Evolutionary conservation across 2,888 invertebrate genomes (phyloP), one percentile per base, ranked within the genome.

Genomic region (Machimus atricapillus): DNA sequence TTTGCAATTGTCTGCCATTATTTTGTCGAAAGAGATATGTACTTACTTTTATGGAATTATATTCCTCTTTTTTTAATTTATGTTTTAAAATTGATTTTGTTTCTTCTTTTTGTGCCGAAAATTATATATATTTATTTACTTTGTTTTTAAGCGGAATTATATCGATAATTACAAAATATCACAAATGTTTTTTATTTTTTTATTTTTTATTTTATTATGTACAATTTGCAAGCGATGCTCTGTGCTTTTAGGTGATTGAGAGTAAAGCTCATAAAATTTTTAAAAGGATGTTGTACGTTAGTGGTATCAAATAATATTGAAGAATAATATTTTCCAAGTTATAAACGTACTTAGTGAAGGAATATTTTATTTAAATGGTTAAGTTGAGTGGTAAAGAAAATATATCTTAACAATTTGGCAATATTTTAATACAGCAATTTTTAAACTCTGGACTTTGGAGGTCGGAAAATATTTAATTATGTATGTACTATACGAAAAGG

Each of bases 81-180:
- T 37, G 8, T 76, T 76, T 76, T 37, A n/a, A 27, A 34, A 76
- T 76, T 76, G 66, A 66, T 66, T 76, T 37, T 37, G 5, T 31
- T 76, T 76, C 3, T 34, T 9, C n/a, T 19, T 46, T 5, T 76
- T 34, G 27, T 76, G 27, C 66, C 66, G 27, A 66, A 66, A 76
- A 19, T 37, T 16, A 76, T 76, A 76, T 16, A 76, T 76, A 76
- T 76, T n/a, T 76, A 34, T 40, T n/a, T 27, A 9, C 19, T 76
- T 76, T 40, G 16, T 37, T n/a, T 12, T 76, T 34, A 82, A 82
- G 82, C 82, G 19, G 37, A 82, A 58, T 19, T 76, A 46, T 34
- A 34, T 66, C 56, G 19, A 81, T 58, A 34, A 82, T 82, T 66
- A 76, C 8, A 82, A 82, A 82, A 82, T 82, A 82, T 82, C 82